Evolutionary conservation across 2,888 invertebrate species (phyloP).

Genomic region (Eurytoma californica): DNA sequence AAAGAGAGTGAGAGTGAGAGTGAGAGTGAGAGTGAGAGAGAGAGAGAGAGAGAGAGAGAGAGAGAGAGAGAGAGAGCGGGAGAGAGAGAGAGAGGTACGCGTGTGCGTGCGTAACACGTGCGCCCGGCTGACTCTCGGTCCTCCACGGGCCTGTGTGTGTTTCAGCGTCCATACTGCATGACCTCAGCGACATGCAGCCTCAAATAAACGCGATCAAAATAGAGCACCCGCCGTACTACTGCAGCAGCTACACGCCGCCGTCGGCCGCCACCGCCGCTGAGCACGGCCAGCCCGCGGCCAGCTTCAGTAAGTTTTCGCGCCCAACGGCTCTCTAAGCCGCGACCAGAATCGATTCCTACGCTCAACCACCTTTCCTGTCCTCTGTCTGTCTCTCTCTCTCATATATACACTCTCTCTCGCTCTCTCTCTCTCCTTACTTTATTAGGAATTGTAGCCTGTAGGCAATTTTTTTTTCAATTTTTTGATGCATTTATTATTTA

Average conservation of each 20-base stretch:
- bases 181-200: constrained; percentile 86
- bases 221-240: constrained; percentile 89
- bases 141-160: constrained; percentile 67
- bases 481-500: no score
- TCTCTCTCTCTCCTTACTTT: neutral
- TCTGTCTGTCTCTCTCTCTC: constrained; percentile 12
- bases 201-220: constrained; percentile 87
- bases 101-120: constrained; percentile 19
- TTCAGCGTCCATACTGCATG: constrained; percentile 96
- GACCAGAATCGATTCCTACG: neutral
- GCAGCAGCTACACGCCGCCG: constrained; percentile 87
- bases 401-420: neutral
- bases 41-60: constrained; percentile 15
- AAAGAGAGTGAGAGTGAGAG: constrained; percentile 18
- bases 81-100: constrained; percentile 17
- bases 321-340: neutral
- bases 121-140: neutral
- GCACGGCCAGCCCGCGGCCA: constrained; percentile 74
- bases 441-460: neutral
- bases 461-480: neutral
- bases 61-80: neutral
- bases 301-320: constrained; percentile 72
- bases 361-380: neutral
- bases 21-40: constrained; percentile 14
- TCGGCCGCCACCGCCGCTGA: constrained; percentile 78